Percentiles rank a stretch among this genome's conserved stretches.
Conservation (phyloP, 2,797 vertebrate species). For the Sebastes aleutianus region DNA sequence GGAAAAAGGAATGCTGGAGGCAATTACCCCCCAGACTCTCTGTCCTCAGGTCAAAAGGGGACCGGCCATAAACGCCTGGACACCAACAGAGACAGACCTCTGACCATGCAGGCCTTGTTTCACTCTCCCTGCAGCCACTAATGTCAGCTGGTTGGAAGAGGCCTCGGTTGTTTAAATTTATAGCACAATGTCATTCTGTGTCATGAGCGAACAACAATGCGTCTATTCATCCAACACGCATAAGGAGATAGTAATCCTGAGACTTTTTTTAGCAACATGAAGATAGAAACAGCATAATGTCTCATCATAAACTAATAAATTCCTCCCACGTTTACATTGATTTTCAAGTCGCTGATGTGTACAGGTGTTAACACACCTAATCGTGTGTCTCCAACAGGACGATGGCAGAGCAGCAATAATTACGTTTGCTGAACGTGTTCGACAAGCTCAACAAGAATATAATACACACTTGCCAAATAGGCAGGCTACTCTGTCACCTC, state of each 20-base stretch:
- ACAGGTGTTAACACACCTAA: slow-evolving; percentile 33
- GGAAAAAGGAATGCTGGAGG: slow-evolving; percentile 58
- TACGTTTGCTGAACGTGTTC: slow-evolving; percentile 61
- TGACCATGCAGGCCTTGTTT: slow-evolving; percentile 70
- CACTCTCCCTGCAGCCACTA: slow-evolving; percentile 59
- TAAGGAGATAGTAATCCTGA: slow-evolving; percentile 9
- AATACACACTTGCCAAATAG: slow-evolving; percentile 50
- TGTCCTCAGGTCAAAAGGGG: slow-evolving; percentile 67
- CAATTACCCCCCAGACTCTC: slow-evolving; percentile 58
- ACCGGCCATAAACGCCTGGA: slow-evolving; percentile 68
- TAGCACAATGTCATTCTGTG: slow-evolving; percentile 65
- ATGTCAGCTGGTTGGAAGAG: slow-evolving; percentile 60
- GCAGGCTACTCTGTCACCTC: slow-evolving; percentile 17
- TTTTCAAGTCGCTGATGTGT: not conserved
- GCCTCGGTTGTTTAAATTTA: slow-evolving; percentile 68
- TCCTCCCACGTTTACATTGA: not conserved
- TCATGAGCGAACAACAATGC: slow-evolving; percentile 51
- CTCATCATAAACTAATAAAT: slow-evolving; percentile 10
- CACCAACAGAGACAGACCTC: slow-evolving; percentile 75
- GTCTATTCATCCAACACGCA: slow-evolving; percentile 51
- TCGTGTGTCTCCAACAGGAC: not conserved
- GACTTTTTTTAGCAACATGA: slow-evolving; percentile 17
- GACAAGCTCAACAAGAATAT: slow-evolving; percentile 73
- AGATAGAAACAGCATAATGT: not conserved
- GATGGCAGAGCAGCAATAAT: slow-evolving; percentile 50